Base-by-base conservation (phyloP, 2,888 invertebrate genomes). In the Lasioglossum malachurum region DNA sequence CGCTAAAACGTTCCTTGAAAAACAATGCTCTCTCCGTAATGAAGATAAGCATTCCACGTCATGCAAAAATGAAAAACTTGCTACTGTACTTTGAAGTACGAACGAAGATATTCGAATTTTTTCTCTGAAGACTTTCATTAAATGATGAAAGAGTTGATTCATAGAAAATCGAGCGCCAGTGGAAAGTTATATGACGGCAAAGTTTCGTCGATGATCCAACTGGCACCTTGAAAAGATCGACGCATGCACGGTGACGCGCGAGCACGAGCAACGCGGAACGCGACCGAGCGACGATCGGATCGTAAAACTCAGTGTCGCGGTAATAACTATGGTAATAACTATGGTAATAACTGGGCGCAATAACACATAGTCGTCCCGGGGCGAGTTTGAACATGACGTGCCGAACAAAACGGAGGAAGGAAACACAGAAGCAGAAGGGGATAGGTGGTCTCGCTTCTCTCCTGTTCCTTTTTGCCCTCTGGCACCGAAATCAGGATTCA, bases 261-360 rank as follows among this genome's bases (percentile, higher is more conserved):
- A 53, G 67, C 71, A 38, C 41, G 72, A 53, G 67, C 71, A 38
- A 38, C 53, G 10, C 78, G 67, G 69, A 80, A 69, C 44, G 57
- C 44, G 27, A 14, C 72, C 77, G 73, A 74, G 84, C 82, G 86
- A 88, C 90, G 90, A 92, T 92, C 89, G 86, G 86, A 89, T 91
- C 92, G 88, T 92, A 92, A 92, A 92, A 89, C 83, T 92, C 87
- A 87, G 83, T 89, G 86, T 88, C 87, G 86, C 89, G 90, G 88
- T 92, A 92, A 92, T 92, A 92, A 90, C 91, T 88, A 87, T 86
- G 90, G 89, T 91, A 92, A 92, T 92, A 92, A 91, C 91, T 87
- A 87, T 86, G 90, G 90, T 91, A 92, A 92, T 92, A 92, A 92
- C 92, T 87, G 89, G 71, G 76, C 75, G 89, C 91, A 88, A 91